phyloP scores from a whole-genome alignment of 2,888 invertebrate species.

The Tethea ocularis region DNA sequence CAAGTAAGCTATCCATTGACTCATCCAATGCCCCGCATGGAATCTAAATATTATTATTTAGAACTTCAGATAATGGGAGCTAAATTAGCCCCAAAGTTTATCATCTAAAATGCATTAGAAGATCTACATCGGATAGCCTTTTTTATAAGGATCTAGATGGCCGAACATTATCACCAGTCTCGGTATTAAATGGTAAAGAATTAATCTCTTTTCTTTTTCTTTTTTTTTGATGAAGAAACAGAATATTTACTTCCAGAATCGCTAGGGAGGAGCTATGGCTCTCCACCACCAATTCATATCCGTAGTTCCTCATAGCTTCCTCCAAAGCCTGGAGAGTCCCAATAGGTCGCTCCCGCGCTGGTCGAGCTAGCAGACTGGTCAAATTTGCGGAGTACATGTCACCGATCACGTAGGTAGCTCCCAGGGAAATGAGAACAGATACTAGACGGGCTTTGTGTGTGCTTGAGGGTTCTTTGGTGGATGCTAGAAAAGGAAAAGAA shows the following conservation, averaged over 20 bases:
- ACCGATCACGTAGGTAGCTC: conserved; percentile 90
- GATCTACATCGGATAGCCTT: too few relatives aligned
- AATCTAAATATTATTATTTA: too few relatives aligned
- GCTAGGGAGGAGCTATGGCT: conserved; percentile 88
- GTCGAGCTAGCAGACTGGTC: conserved; percentile 88
- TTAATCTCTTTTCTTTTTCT: background rate
- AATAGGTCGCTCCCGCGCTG: conserved; percentile 88
- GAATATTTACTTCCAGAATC: conserved; percentile 84
- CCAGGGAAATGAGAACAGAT: conserved; percentile 88
- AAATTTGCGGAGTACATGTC: conserved; percentile 92
- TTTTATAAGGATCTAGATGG: too few relatives aligned
- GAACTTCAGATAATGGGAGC: too few relatives aligned
- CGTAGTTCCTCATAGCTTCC: conserved; percentile 85
- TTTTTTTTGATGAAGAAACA: background rate
- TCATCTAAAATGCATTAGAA: too few relatives aligned
- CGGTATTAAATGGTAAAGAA: background rate
- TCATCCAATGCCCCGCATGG: too few relatives aligned
- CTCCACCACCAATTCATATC: conserved; percentile 88
- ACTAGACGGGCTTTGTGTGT: conserved; percentile 87
- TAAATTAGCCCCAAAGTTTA: too few relatives aligned
- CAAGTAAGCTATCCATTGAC: too few relatives aligned
- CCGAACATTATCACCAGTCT: too few relatives aligned
- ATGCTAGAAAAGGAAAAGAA: conserved; percentile 59
- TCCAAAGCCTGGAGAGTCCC: conserved; percentile 86
- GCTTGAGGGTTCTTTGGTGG: conserved; percentile 84